Conservation (phyloP, 2,888 invertebrate genomes). For the Agyllia agylla region DNA sequence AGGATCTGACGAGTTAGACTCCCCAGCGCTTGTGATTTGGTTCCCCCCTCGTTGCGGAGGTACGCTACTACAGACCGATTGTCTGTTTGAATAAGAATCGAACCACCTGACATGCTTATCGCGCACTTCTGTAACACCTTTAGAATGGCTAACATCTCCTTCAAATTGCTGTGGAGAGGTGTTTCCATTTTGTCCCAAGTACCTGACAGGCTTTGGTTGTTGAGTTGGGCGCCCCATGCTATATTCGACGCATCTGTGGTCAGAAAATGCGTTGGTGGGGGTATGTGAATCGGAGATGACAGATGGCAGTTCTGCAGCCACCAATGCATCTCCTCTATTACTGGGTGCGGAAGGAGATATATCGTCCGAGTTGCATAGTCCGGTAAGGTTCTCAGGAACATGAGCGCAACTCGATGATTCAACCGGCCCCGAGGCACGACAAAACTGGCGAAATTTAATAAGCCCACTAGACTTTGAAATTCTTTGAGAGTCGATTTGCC, state of each 20-base stretch:
- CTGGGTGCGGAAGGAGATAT: neutral
- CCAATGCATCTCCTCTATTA: slow-evolving; percentile 34
- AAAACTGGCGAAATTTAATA: slow-evolving; percentile 61
- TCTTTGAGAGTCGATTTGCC: neutral
- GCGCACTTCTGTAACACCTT: neutral
- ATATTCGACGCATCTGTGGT: slow-evolving; percentile 53
- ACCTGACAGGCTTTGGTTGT: neutral
- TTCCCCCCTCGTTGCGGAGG: slow-evolving; percentile 53
- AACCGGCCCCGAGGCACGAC: slow-evolving; percentile 52
- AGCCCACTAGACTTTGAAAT: slow-evolving; percentile 42
- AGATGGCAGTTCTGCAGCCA: slow-evolving; percentile 36
- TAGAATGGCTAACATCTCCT: slow-evolving; percentile 1
- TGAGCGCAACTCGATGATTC: slow-evolving; percentile 27
- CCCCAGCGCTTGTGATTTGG: slow-evolving; percentile 32
- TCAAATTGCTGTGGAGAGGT: neutral
- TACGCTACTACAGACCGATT: slow-evolving; percentile 48
- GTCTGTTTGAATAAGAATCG: slow-evolving; percentile 48
- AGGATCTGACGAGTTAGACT: slow-evolving; percentile 30
- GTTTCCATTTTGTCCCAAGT: neutral
- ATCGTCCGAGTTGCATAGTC: neutral
- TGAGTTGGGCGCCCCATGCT: slow-evolving; percentile 40
- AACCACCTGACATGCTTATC: neutral
- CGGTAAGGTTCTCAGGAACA: neutral
- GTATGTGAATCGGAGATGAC: slow-evolving; percentile 22
- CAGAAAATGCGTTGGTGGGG: slow-evolving; percentile 34